Base-by-base conservation (phyloP, 2,888 invertebrate species). In the Drosophila stalkeri region DNA sequence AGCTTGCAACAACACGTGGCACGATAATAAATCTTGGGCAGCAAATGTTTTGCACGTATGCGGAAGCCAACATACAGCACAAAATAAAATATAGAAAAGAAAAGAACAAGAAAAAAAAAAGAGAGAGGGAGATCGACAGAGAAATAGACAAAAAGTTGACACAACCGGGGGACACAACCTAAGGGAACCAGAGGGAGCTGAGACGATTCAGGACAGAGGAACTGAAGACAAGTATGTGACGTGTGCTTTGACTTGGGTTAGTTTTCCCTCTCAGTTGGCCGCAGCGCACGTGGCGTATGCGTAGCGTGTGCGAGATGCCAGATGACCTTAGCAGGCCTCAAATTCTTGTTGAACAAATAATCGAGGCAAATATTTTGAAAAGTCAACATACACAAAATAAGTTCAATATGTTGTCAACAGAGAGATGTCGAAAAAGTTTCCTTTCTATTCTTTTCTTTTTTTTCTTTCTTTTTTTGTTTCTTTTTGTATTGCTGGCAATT, bases 21-120 rank as follows among this genome's bases (percentile, higher is more conserved):
- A 44, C 49, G 33, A 69, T 67, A 85, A 85, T 85, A 85, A 87
- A 87, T 85, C 82, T 75, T 79, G 81, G 70, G 64, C 64, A 59
- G 64, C 71, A 63, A 85, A 74, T 75, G 72, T 76, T 70, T 79
- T 59, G 72, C 87, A 85, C 84, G 86, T 79, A 73, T 79, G 72
- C 69, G 75, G 72, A 78, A 72, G 75, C 62, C 62, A 68, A 52
- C 43, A 51, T 31, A 41, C 46, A n/a, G 54, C 12, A 57, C 68
- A 46, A 55, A 52, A 44, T 20, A 52, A 35, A 70, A 67, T 18
- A 43, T 27, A 27, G 27, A 27, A 7, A 9, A 33, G 33, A 33
- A 63, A 46, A 43, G 46, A 49, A 49, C 16, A 60, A 46, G 18
- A 44, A 46, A 20, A 39, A 1, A n/a, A 44, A 44, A 3, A 14